A percentile compares a stretch with the other conserved stretches of the same genome.
Conservation (phyloP, 2,888 invertebrate species). For the Cerastis rubricosa region DNA sequence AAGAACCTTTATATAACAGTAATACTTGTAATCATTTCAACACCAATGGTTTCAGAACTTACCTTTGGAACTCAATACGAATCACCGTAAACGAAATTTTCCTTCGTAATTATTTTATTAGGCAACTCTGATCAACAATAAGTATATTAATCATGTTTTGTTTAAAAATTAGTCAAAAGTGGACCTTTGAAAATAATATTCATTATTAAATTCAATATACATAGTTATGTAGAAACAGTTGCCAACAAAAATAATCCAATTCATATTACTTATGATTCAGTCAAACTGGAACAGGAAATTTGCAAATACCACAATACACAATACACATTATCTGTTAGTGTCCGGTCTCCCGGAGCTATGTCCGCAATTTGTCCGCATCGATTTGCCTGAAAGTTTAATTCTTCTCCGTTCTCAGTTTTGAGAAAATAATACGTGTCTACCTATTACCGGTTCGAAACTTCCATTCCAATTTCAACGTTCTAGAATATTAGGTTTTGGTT, state of each 20-base stretch:
- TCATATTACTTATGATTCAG: neutral
- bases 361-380: neutral
- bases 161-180: neutral
- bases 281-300: neutral
- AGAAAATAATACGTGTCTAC: neutral
- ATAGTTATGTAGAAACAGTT: neutral
- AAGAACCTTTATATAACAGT: neutral
- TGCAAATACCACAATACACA: neutral
- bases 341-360: neutral
- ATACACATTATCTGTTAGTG: neutral
- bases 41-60: neutral
- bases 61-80: neutral
- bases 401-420: too few species aligned
- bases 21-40: neutral
- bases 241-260: neutral
- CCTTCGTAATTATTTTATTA: slow-evolving; percentile 17
- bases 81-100: neutral
- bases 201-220: neutral
- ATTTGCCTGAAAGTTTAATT: neutral
- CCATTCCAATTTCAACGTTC: neutral
- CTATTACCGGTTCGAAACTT: neutral
- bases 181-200: neutral
- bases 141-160: slow-evolving; percentile 21
- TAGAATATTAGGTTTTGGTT: neutral
- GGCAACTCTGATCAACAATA: slow-evolving; percentile 1